These are phyloP conservation scores for Argentina silus DNA, from an alignment of 2,797 vertebrate genomes.

Conservation along the genomic window DNA sequence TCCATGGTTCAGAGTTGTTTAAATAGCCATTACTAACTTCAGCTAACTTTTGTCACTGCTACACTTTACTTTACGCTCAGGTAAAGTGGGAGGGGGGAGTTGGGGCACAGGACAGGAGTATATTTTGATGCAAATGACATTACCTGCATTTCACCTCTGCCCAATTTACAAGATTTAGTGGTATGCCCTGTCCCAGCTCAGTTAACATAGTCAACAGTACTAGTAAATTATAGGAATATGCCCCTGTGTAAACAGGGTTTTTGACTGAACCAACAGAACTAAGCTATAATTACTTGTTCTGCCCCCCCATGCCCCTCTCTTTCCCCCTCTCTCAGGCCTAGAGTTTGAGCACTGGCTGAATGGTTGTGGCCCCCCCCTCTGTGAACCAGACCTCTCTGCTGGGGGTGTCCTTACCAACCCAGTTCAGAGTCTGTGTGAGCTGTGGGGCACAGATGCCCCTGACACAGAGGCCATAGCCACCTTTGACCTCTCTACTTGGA, in stretches of 20 bases:
- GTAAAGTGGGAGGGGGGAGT: too few relatives aligned
- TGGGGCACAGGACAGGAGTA: too few relatives aligned
- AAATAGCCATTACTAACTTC: too few relatives aligned
- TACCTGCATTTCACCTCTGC: too few relatives aligned
- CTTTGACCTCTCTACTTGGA: slow-evolving; percentile 91
- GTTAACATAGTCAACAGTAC: too few relatives aligned
- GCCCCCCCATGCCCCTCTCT: slow-evolving; percentile 2
- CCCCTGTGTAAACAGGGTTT: background rate
- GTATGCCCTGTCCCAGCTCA: too few relatives aligned
- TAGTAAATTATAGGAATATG: too few relatives aligned
- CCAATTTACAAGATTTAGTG: too few relatives aligned
- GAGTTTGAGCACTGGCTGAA: slow-evolving; percentile 94
- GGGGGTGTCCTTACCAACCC: slow-evolving; percentile 86
- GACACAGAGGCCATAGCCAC: slow-evolving; percentile 72
- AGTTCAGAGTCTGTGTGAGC: slow-evolving; percentile 86
- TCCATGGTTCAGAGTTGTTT: too few relatives aligned
- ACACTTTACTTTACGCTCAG: too few relatives aligned
- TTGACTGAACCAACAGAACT: background rate
- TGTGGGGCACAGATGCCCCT: slow-evolving; percentile 84
- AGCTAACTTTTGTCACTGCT: too few relatives aligned
- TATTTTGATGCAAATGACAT: too few relatives aligned
- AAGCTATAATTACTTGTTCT: background rate
- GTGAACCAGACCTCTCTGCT: slow-evolving; percentile 91
- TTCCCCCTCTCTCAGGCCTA: slow-evolving; percentile 35
- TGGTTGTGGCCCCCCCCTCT: slow-evolving; percentile 87